These are phyloP conservation scores for Cynocephalus volans DNA, from an alignment of 2,113 vertebrate species.

Conservation along the genomic window DNA sequence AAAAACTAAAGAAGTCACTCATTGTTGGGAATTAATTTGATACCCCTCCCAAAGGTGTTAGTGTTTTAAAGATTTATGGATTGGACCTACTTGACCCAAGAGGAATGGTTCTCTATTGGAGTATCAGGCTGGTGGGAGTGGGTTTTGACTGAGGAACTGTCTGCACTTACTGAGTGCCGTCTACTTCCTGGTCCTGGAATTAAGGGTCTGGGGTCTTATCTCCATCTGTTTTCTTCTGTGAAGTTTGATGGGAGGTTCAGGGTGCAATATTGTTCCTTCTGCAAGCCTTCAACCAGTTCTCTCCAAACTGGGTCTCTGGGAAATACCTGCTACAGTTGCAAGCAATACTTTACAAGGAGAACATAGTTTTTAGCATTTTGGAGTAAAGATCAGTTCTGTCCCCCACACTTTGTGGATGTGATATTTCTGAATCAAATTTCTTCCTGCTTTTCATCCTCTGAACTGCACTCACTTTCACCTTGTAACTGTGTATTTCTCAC, in stretches of 20 bases:
- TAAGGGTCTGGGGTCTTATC: background rate
- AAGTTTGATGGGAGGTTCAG: background rate
- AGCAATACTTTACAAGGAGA: background rate
- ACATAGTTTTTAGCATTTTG: background rate
- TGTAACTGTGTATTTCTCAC: background rate
- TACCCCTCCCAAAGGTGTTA: background rate
- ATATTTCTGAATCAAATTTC: slow-evolving; percentile 6
- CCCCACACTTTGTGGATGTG: background rate
- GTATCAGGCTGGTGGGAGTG: background rate
- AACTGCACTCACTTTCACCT: background rate
- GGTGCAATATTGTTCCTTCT: background rate
- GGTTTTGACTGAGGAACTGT: background rate
- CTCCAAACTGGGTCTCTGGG: background rate
- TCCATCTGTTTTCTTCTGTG: background rate
- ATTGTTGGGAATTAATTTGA: background rate
- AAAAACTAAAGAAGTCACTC: background rate
- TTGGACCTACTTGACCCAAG: background rate
- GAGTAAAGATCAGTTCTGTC: background rate
- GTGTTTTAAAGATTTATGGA: background rate
- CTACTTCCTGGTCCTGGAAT: background rate
- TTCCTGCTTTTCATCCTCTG: slow-evolving; percentile 12
- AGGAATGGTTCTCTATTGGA: background rate
- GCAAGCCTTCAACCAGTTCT: background rate
- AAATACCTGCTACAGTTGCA: background rate
- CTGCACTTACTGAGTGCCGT: background rate